Evolutionary conservation across 35 echinoderm and acorn worm genomes (phyloP).

Genomic region (Apostichopus parvimensis): DNA sequence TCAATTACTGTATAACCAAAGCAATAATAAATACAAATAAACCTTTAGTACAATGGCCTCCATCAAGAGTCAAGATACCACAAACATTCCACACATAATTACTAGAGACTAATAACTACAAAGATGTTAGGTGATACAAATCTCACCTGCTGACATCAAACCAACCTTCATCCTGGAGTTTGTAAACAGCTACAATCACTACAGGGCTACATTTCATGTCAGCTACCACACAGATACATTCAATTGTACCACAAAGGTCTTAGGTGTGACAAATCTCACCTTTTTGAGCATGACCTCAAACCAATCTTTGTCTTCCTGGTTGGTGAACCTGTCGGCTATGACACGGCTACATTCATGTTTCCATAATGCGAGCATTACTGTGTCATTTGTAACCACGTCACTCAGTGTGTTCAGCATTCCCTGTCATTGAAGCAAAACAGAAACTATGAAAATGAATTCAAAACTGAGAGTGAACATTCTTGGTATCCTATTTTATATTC

Average conservation of each 20-base stretch:
- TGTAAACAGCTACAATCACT: constrained; percentile 42
- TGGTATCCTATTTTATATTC: too few species aligned
- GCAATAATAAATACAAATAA: too few species aligned
- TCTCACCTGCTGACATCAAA: constrained; percentile 85
- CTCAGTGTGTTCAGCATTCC: constrained; percentile 89
- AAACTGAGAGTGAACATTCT: too few species aligned
- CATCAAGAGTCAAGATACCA: too few species aligned
- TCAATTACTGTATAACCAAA: too few species aligned
- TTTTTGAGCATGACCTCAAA: constrained; percentile 84
- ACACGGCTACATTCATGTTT: constrained; percentile 92
- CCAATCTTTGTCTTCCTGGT: constrained; percentile 96
- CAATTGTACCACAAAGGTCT: background rate
- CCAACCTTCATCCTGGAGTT: constrained; percentile 96
- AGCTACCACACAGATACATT: constrained; percentile 88
- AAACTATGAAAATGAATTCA: too few species aligned
- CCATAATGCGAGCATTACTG: constrained; percentile 79
- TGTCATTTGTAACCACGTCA: constrained; percentile 62
- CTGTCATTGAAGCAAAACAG: constrained; percentile 44
- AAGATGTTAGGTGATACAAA: too few species aligned
- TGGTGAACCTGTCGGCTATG: constrained; percentile 93
- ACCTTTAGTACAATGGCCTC: too few species aligned
- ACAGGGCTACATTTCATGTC: constrained; percentile 30
- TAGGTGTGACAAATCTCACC: constrained; percentile 32
- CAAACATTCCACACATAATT: too few species aligned
- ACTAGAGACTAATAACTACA: too few species aligned